Evolutionary conservation across 2,888 invertebrate genomes (phyloP).

Genomic region (Dolomedes plantarius): DNA sequence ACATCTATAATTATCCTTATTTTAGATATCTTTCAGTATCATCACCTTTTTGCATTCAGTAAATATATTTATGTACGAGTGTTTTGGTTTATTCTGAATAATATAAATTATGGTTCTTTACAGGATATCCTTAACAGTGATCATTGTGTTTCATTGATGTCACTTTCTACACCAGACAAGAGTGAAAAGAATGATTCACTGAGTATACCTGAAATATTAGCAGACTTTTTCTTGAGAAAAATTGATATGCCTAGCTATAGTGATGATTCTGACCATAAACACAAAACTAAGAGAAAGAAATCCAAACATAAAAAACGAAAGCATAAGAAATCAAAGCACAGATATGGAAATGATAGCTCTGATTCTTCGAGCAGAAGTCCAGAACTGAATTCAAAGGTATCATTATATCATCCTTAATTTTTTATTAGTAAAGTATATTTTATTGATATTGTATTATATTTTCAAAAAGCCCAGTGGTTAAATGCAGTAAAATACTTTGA

Average conservation of each 20-base stretch:
- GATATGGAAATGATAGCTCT: not conserved
- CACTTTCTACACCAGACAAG: not conserved
- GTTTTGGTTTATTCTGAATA: no score
- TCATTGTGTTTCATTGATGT: not conserved
- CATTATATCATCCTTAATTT: no score
- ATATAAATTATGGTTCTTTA: no score
- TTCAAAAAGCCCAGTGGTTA: no score
- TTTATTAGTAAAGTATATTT: no score
- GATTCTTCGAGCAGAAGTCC: not conserved
- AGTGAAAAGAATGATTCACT: not conserved
- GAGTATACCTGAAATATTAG: slow-evolving; percentile 54
- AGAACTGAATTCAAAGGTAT: not conserved
- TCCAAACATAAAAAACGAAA: slow-evolving; percentile 48
- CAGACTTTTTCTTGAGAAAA: slow-evolving; percentile 64
- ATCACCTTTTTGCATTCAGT: no score
- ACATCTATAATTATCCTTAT: no score
- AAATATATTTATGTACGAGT: no score
- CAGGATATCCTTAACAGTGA: no score
- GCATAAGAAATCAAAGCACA: slow-evolving; percentile 35
- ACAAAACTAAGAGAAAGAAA: slow-evolving; percentile 28
- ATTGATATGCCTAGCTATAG: slow-evolving; percentile 25
- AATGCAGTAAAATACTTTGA: no score
- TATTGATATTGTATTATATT: no score
- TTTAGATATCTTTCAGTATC: no score
- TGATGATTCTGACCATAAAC: slow-evolving; percentile 12